Base-by-base conservation (phyloP, 2,888 invertebrate species). In the Mythimna ferrago region DNA sequence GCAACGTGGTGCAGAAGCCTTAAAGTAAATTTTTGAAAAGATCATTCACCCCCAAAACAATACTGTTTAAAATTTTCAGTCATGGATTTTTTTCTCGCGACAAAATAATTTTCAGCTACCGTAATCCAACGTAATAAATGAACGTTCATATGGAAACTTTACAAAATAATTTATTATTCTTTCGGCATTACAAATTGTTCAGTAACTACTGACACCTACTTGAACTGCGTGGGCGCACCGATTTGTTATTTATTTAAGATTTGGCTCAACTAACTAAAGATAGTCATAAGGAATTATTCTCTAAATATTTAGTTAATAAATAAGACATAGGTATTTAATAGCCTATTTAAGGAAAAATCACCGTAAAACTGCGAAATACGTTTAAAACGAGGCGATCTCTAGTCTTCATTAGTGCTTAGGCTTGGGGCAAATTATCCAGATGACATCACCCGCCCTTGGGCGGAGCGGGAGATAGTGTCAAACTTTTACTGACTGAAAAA, bases 161-260 rank as follows among this genome's bases (percentile, higher is more conserved):
- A 81, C 53, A 62, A 83, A 76, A 68, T 60, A 81, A 81, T 81
- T 70, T 77, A 63, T 78, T 76, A 80, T 79, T 26, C 32, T n/a
- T 56, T 57, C 64, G 38, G 57, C 53, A 73, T 82, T 78, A 73
- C 78, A 81, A 63, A 81, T 73, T 60, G 54, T 63, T 67, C 69
- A 64, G 73, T 80, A 79, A 74, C 69, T 65, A 67, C 69, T 60
- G 54, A 82, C 80, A 66, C 70, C 62, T 58, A 64, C 57, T 19
- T 21, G 58, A 58, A 32, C 51, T 78, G 84, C 74, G 82, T 82
- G 75, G 82, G 82, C 77, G 84, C 67, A 75, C 32, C 73, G 48
- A 82, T 84, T 71, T 71, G 78, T 84, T 73, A 68, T 51, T 44
- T 72, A 74, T 51, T 66, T 66, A 60, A 73, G 78, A 81, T 78